Base-by-base conservation (phyloP, 2,113 vertebrate species). In the Paramormyrops kingsleyae region DNA sequence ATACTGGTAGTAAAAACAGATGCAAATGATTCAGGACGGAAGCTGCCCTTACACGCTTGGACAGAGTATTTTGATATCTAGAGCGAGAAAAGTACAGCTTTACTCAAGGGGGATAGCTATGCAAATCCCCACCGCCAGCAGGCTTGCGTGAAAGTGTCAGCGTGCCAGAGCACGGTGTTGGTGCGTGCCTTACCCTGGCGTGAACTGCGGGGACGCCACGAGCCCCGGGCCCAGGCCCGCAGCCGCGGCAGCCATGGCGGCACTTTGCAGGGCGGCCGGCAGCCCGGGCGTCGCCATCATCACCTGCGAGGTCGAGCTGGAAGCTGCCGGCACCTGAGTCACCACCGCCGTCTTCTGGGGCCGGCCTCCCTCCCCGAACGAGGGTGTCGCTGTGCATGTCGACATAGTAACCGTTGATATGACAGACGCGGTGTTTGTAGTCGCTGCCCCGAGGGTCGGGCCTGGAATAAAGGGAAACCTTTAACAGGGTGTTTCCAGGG, bases 241-340 rank as follows among this genome's bases (percentile, higher is more conserved):
- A 13, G 98, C 98, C 10, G 98, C 98, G n/a, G 98, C 98, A 83
- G 98, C 99, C 98, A 99, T 98, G 83, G 99, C 98, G 19, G 99
- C 97, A 8, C 97, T 99, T 92, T 99, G 98, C 91, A 99, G 95
- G 0, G 98, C 97, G 0, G 98, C 97, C 1, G 97, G 95, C 92
- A 99, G 92, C 90, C 97, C 97, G 5, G 97, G 95, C 0, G 97
- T 93, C 0, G 98, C 95, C 95, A 99, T 97, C 97, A 99, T 98
- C 95, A 99, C 96, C 95, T 99, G 99, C 92, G 96, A 93, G 90
- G 96, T 97, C 9, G 98, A 93, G 35, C 97, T 94, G 86, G 96
- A 95, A 91, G 97, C 87, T 42, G 97, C 96, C 50, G 97, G 97
- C 47, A 96, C 95, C 94, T 97, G 97, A 93, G 97, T 97, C 89